Percentiles rank a stretch among this genome's conserved stretches.
Conservation (phyloP, 2,888 invertebrate species). For the Ophioninae sp. region DNA sequence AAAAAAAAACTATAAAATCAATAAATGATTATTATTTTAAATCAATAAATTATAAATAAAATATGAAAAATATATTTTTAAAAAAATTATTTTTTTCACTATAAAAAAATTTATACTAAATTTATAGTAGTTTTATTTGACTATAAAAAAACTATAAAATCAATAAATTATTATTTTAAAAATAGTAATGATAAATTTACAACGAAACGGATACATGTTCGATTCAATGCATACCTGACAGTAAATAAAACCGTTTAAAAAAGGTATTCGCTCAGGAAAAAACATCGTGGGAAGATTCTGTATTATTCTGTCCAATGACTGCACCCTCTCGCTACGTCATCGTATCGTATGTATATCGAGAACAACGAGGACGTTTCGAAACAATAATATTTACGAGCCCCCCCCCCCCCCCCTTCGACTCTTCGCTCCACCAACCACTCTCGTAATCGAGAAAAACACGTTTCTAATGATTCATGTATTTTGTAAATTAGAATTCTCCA, state of each 20-base stretch:
- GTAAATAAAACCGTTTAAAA: background rate
- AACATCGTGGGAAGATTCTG: background rate
- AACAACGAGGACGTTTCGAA: constrained; percentile 4
- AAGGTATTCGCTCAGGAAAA: background rate
- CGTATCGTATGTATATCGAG: background rate
- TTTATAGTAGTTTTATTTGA: too few species aligned
- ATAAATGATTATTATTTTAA: too few species aligned
- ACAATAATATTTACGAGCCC: constrained; percentile 36
- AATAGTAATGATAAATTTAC: background rate
- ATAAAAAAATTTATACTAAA: too few species aligned
- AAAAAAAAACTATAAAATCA: too few species aligned
- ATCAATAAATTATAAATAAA: too few species aligned
- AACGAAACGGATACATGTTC: background rate
- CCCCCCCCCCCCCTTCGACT: background rate
- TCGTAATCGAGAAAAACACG: constrained; percentile 10
- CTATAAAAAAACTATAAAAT: too few species aligned
- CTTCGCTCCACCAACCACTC: background rate
- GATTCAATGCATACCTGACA: background rate
- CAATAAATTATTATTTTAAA: background rate
- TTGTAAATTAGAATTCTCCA: constrained; percentile 1
- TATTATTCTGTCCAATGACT: background rate
- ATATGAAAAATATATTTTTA: too few species aligned
- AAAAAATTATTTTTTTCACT: too few species aligned
- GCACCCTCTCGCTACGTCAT: constrained; percentile 7
- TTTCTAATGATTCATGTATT: constrained; percentile 19